phyloP scores from a whole-genome alignment of 2,888 invertebrate genomes.

The Crematogaster levior region DNA sequence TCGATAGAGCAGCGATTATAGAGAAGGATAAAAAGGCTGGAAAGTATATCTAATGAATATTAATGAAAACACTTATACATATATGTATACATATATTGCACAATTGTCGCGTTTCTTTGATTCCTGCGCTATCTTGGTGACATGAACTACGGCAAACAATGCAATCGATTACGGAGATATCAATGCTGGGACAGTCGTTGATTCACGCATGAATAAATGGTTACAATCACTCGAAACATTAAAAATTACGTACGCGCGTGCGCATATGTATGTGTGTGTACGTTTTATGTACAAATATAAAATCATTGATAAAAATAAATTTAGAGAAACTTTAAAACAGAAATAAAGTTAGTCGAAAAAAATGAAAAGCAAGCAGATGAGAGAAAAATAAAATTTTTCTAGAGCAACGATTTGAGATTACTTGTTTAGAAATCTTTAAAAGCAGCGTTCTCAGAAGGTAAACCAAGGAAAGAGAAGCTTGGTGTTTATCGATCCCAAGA shows the following conservation, averaged over 20 bases:
- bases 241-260: not conserved
- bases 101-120: not conserved
- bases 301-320: not conserved
- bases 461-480: conserved; percentile 57
- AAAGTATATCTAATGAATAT: conserved; percentile 5
- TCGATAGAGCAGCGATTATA: conserved; percentile 5
- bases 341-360: not conserved
- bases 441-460: conserved; percentile 52
- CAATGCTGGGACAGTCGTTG: conserved; percentile 68
- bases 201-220: not conserved
- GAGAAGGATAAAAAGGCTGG: conserved; percentile 12
- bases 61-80: not conserved
- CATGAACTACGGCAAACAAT: not conserved
- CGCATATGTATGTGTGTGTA: too few relatives aligned
- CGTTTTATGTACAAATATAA: not conserved
- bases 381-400: not conserved
- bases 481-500: conserved; percentile 79
- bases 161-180: conserved; percentile 70
- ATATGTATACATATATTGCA: not conserved
- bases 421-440: conserved; percentile 19
- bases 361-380: not conserved
- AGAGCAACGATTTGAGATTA: not conserved
- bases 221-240: not conserved
- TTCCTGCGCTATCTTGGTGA: not conserved
- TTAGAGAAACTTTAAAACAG: not conserved